Evolutionary conservation across 2,797 vertebrate genomes (phyloP).

Genomic region (Thaleichthys pacificus): DNA sequence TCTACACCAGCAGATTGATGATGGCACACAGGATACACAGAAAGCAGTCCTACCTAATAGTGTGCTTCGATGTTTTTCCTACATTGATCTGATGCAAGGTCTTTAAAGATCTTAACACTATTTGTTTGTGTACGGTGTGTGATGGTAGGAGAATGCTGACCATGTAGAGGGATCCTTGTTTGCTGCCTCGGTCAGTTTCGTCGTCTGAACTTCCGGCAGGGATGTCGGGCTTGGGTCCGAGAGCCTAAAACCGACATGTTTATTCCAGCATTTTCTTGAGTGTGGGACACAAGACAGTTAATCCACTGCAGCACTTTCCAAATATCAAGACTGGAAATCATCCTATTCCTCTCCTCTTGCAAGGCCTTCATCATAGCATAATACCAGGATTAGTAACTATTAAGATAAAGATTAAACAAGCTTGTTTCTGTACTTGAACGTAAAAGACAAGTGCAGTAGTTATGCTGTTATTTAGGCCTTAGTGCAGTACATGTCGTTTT

Average conservation of each 20-base stretch:
- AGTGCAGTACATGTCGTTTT: too few species aligned
- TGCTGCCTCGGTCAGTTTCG: slow-evolving; percentile 35
- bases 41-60: not conserved
- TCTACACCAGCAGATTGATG: slow-evolving; percentile 46
- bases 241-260: slow-evolving; percentile 57
- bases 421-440: not conserved
- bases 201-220: slow-evolving; percentile 49
- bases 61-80: not conserved
- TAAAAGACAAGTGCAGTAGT: too few species aligned
- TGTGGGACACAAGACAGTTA: not conserved
- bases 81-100: not conserved
- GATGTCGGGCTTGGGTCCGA: slow-evolving; percentile 68
- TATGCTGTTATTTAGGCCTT: too few species aligned
- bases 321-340: not conserved
- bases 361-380: not conserved
- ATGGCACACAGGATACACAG: not conserved
- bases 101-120: not conserved
- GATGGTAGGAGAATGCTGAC: slow-evolving; percentile 44
- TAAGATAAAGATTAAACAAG: not conserved
- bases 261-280: not conserved
- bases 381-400: not conserved
- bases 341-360: not conserved
- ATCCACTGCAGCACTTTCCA: not conserved
- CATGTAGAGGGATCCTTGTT: slow-evolving; percentile 62
- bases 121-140: not conserved